Percentiles rank a stretch among this genome's conserved stretches.
phyloP scores from a whole-genome alignment of 2,888 invertebrate genomes.

The Dryococelus australis region DNA sequence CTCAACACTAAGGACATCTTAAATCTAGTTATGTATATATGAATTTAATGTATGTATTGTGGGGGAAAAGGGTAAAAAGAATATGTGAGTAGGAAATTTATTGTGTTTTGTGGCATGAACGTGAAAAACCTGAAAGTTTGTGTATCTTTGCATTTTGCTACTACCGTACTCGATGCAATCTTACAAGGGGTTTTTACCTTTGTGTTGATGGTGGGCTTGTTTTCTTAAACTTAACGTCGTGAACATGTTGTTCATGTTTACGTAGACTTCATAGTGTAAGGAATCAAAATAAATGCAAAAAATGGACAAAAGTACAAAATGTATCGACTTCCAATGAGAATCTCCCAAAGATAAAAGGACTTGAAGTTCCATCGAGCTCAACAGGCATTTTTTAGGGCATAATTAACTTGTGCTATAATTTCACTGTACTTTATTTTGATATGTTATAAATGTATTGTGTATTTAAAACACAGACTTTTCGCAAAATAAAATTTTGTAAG shows the following conservation, averaged over 20 bases:
- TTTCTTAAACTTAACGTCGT: background rate
- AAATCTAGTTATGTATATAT: constrained; percentile 1
- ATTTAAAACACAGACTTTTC: too few species aligned
- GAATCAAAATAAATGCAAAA: background rate
- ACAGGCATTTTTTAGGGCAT: background rate
- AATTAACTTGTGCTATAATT: background rate
- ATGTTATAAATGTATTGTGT: too few species aligned
- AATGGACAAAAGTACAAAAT: background rate
- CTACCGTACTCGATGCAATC: background rate
- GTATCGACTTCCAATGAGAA: background rate
- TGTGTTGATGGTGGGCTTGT: background rate
- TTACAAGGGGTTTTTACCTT: background rate
- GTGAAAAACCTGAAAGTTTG: background rate
- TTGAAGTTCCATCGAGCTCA: background rate
- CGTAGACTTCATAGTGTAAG: background rate
- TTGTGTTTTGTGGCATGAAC: background rate
- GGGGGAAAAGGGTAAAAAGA: background rate
- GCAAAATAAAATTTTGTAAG: too few species aligned
- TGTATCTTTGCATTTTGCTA: background rate
- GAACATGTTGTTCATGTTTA: background rate
- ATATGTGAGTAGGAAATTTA: background rate
- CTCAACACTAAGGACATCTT: constrained; percentile 20
- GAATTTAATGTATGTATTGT: background rate
- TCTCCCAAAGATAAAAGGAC: background rate
- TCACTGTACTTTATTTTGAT: background rate